phyloP scores from a whole-genome alignment of 2,888 invertebrate genomes.

The Schizaphis graminum region DNA sequence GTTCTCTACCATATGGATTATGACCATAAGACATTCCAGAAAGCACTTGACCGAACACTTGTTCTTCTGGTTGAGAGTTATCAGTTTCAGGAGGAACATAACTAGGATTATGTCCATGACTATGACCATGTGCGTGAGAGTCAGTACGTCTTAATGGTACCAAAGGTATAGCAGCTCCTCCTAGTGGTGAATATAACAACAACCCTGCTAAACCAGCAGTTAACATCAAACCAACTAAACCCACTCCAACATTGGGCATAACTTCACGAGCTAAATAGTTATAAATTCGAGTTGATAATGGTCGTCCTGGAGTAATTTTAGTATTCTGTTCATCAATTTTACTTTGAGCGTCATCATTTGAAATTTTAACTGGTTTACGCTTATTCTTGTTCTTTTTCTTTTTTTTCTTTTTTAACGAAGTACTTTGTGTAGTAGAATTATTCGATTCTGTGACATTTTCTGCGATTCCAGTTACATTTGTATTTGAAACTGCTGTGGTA shows the following conservation, averaged over 20 bases:
- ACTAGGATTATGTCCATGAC: conserved; percentile 74
- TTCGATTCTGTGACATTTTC: conserved; percentile 64
- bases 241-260: conserved; percentile 85
- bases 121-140: conserved; percentile 67
- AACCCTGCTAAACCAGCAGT: conserved; percentile 83
- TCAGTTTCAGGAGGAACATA: conserved; percentile 75
- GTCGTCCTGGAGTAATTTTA: conserved; percentile 72
- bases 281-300: conserved; percentile 81
- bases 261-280: conserved; percentile 84
- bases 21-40: conserved; percentile 77
- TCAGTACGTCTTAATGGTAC: conserved; percentile 68
- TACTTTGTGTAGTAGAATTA: conserved; percentile 68
- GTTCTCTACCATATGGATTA: conserved; percentile 68
- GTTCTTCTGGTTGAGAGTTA: conserved; percentile 80
- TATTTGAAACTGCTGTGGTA: conserved; percentile 5
- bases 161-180: conserved; percentile 72
- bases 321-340: conserved; percentile 71
- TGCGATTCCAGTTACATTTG: conserved; percentile 65
- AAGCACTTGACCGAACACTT: conserved; percentile 81
- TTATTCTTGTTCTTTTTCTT: conserved; percentile 71
- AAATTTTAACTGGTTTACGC: conserved; percentile 71
- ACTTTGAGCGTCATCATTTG: conserved; percentile 70
- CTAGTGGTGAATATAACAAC: conserved; percentile 82
- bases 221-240: conserved; percentile 81
- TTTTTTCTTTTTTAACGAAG: conserved; percentile 68